Base-by-base conservation (phyloP, 2,797 vertebrate genomes). In the Diplodus sargus region DNA sequence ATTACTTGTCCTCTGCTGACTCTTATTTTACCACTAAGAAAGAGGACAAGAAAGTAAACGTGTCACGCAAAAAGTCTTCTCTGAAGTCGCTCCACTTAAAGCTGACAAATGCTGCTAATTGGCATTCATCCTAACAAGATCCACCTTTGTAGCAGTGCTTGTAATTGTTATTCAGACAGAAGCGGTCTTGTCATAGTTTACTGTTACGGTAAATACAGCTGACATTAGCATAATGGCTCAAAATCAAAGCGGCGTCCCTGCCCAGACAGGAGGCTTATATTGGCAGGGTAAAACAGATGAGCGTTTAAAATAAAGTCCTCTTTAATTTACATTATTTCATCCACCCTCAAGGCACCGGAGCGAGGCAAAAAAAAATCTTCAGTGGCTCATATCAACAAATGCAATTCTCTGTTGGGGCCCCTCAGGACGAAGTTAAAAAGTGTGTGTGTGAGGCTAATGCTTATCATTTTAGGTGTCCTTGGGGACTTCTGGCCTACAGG, bases 161-260 rank as follows among this genome's bases (percentile, higher is more conserved):
- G 48, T 80, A 79, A 85, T 88, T 89, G 76, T 85, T 87, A 85
- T 87, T 85, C 80, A 85, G 64, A 84, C 43, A 59, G 64, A 76
- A 73, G 78, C 64, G 34, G 61, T 85, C 79, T 73, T 86, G 79
- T 80, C 86, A 78, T 68, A 72, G 82, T 89, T 84, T 81, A 81
- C 70, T 72, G 74, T 85, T 84, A 66, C 43, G 47, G 80, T 88
- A 87, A 88, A 89, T 83, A 87, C 58, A 76, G 54, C 62, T 84
- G 49, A 78, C 87, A 84, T 88, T 79, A 86, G 63, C 82, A 85
- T 81, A 89, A 90, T 82, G 68, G 82, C 87, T 79, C 74, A 79
- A 81, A 90, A 86, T 90, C 84, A 88, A 84, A 88, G 75, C 76
- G 52, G 81, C 74, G 54, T 84, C 68, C 67, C 49, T 75, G 73